Base-by-base conservation (phyloP, 2,113 vertebrate genomes). In the Ellobius talpinus region DNA sequence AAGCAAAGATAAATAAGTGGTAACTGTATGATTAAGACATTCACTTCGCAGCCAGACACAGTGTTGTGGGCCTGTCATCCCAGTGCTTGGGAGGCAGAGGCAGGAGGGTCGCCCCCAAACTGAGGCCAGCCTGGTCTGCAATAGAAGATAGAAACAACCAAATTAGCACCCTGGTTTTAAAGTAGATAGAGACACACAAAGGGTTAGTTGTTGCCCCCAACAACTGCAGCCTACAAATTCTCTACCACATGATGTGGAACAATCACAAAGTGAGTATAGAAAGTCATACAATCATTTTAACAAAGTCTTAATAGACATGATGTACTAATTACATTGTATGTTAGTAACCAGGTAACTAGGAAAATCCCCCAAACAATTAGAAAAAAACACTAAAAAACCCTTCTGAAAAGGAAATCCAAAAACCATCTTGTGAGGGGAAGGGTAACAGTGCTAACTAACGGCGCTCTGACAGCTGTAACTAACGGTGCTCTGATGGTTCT, bases 381-480 rank as follows among this genome's bases (percentile, higher is more conserved):
- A 87, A 82, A 63, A 50, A 82, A 58, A 39, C 31, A 58, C 42
- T 47, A 26, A 29, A 85, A 63, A 8, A 26, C 24, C 24, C 63
- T 65, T 26, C 55, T 39, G 36, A 61, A 61, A 61, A n/a, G 26
- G 26, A 81, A 81, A 36, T 33, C 21, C 5, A 10, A 52, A 77
- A 81, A 11, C 33, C 19, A 24, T 29, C 45, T 33, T 13, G 13
- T 39, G 36, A 95, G 33, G 42, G 23, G 21, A 39, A 84, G 21
- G 31, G 47, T 19, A 52, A 42, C 36, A 17, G 29, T 47, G 3
- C 65, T 85, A 26, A 2, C 0, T 31, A 42, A n/a, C 1, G 16
- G 1, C 12, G 0, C 13, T 26, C 21, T 9, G 16, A 91, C 26
- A 45, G 14, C 11, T 65, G 7, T 29, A 29, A 4, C 0, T 31